Base-by-base conservation (phyloP, 1,140 invertebrate genomes). In the Nautilus pompilius region DNA sequence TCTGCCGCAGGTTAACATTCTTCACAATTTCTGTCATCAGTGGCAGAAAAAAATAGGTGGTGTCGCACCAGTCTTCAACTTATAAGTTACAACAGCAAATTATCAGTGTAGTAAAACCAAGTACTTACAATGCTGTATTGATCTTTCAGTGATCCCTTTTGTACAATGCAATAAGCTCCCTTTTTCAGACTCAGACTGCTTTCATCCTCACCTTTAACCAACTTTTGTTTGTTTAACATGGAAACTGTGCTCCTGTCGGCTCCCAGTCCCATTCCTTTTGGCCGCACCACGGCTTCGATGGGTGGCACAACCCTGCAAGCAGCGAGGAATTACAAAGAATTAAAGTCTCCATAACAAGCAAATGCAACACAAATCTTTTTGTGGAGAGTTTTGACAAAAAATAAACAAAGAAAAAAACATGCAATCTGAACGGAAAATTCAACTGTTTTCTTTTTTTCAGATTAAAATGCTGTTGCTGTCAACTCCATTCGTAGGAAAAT, bases 231-330 rank as follows among this genome's bases (percentile, higher is more conserved):
- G 32, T 68, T 69, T 10, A 64, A 28, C 30, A 69, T 63, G 48
- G 68, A 58, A 8, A 69, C 58, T 46, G 73, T 64, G 55, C 67
- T 76, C 33, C 70, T 73, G 53, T 81, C 91, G 26, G 93, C 95
- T 3, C 95, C 95, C 33, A 98, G 81, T 0, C 95, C 95, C 78
- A 97, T 87, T 5, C 95, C 95, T 85, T 92, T 94, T 0, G 94
- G 93, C 65, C 95, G 84, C 26, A 92, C 67, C 68, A 85, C 82
- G 29, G 89, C 88, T 70, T 86, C 81, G 64, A 84, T 72, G 49
- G 86, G 78, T 58, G 80, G 74, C 5, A 88, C 82, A 36, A 85
- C 46, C 73, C 86, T 88, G 58, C 48, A 75, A 80, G 41, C 62
- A 56, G 22, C 30, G 4, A 26, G 24, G n/a, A 13, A 41, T 41